Evolutionary conservation across 2,797 vertebrate species (phyloP), one percentile per base, ranked within the genome.

Genomic region (Microtus obscurus): DNA sequence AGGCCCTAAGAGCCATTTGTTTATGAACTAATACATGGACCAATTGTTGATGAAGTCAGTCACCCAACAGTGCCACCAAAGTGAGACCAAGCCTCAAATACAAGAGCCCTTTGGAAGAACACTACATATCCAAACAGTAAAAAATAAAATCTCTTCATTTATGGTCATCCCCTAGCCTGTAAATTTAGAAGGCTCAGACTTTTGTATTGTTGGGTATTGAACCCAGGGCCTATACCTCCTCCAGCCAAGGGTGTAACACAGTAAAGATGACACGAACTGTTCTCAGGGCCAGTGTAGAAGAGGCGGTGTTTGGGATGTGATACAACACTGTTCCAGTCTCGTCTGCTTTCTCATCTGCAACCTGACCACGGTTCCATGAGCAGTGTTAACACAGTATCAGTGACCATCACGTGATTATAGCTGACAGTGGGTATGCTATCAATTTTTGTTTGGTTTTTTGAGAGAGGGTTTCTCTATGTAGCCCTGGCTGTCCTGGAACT

Each of bases 321-420:
- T 29, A 77, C 81, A 94, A 51, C 34, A 43, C 11, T 4, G 12
- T 74, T 89, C 82, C 19, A 56, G 31, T 65, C 51, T 69, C 51
- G 73, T 71, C 65, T 82, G 74, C 10, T 51, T 88, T 67, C 69
- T 81, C 43, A 45, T 82, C 79, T 85, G 51, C 90, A 95, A 93
- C 82, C 65, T 43, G 27, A 65, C 56, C 67, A 48, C 37, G 51
- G 71, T n/a, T 92, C 78, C 51, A 56, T 67, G 43, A 82, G 12
- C 40, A 74, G 6, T 65, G 59, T 61, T 45, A 73, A 43, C 73
- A 59, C 51, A 63, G 51, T 69, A 16, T 23, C 73, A n/a, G 81
- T 51, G 78, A 95, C 53, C n/a, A 43, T 27, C 76, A 61, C 69
- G 31, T 48, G 56, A 59, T 67, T 16, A 10, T 10, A 2, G 48